Evolutionary conservation across 2,888 invertebrate genomes (phyloP), one percentile per base, ranked within the genome.

Genomic region (Drosophila pullipes): DNA sequence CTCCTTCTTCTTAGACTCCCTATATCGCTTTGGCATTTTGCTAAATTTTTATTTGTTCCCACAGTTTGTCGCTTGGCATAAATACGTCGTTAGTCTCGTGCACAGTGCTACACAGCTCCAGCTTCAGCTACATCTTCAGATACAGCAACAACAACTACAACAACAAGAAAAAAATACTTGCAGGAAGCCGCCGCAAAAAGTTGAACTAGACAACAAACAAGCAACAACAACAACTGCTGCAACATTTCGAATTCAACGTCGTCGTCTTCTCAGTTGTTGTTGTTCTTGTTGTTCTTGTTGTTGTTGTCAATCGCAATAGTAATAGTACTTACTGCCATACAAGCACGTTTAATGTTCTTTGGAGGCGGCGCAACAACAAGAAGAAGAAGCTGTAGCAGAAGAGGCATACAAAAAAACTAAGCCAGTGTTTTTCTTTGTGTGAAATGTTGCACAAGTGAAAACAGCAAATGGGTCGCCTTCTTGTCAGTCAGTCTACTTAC

Each of bases 21-120:
- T 11, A 13, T 53, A 44, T 41, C 59, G 74, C 71, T 37, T 74
- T 81, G 81, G 81, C 85, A 85, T 83, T 86, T 81, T 69, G 82
- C 87, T 85, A 86, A 86, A 87, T 83, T 86, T 85, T 83, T 81
- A 86, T 86, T 86, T 88, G 87, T 88, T 88, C 87, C 87, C 87
- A 88, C 87, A 88, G 87, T 88, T 88, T 88, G 87, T 88, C 87
- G 89, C 77, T 88, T 83, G 87, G 87, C 87, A 88, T 88, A 88
- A 88, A 88, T 89, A 88, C 87, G 69, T 88, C 89, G 87, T 88
- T 89, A 88, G 82, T 73, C 75, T 31, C 69, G 64, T 60, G 39
- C 59, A 47, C 58, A 65, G 70, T 73, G 74, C 44, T 50, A 41
- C 50, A 47, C 74, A 57, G 66, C 68, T 70, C 25, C 62, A 52